Conservation (phyloP, 2,888 invertebrate genomes). For the Gisinianus flammeolus region DNA sequence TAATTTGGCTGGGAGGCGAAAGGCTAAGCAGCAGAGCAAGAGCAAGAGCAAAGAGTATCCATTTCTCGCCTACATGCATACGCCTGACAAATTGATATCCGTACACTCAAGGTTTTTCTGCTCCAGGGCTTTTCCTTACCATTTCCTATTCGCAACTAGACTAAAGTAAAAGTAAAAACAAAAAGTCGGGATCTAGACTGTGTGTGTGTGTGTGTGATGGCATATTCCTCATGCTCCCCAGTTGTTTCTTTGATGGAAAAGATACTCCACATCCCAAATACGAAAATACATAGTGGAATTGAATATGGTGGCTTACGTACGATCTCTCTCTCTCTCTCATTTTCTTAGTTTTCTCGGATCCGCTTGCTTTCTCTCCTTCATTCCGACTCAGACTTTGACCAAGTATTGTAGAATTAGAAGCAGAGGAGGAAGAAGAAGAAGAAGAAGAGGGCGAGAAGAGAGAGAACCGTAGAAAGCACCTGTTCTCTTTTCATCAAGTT, state of each 20-base stretch:
- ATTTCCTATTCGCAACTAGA: neutral
- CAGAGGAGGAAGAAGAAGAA: no score
- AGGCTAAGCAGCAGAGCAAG: conserved; percentile 28
- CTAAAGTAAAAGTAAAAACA: neutral
- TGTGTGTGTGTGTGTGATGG: no score
- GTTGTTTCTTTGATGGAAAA: no score
- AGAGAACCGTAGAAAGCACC: conserved; percentile 24
- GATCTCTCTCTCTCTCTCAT: neutral
- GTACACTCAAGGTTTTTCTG: conserved; percentile 15
- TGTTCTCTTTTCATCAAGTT: conserved; percentile 41
- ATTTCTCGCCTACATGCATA: conserved; percentile 30
- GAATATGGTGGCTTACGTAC: neutral
- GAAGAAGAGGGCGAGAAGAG: neutral
- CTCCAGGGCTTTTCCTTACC: conserved; percentile 29
- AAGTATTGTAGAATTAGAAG: no score
- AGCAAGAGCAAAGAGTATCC: conserved; percentile 26
- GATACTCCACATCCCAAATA: no score
- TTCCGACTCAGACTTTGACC: no score
- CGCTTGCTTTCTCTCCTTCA: neutral
- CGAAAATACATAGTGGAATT: no score
- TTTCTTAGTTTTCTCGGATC: neutral
- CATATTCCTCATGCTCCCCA: no score
- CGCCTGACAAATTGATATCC: conserved; percentile 35
- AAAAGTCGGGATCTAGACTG: no score
- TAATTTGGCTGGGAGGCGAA: conserved; percentile 18